These are phyloP conservation scores for Marmota flaviventris DNA, from an alignment of 2,113 vertebrate genomes.

Conservation along the genomic window DNA sequence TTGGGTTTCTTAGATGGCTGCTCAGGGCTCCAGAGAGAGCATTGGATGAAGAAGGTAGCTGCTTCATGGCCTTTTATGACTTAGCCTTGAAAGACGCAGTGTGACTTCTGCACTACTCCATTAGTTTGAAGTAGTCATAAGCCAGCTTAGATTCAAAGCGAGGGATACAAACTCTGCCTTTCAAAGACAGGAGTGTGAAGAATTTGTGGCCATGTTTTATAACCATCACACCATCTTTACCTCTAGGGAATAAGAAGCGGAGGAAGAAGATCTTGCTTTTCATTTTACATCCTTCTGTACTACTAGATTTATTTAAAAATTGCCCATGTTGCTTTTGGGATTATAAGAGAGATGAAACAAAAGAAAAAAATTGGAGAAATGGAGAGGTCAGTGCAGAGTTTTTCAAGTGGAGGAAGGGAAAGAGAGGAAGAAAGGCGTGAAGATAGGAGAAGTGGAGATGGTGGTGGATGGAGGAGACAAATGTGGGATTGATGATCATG, in stretches of 20 bases:
- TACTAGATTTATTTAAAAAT: conserved; percentile 26
- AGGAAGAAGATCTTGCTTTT: not conserved
- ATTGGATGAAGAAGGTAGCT: not conserved
- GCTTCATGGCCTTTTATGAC: not conserved
- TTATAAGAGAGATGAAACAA: conserved; percentile 16
- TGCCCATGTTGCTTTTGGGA: not conserved
- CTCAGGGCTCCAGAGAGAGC: not conserved
- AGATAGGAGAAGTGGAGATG: not conserved
- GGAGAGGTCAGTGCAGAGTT: not conserved
- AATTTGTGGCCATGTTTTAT: not conserved
- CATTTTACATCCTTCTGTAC: not conserved
- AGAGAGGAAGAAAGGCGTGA: not conserved
- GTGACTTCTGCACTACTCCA: not conserved
- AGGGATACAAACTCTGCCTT: not conserved
- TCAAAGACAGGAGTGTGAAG: not conserved
- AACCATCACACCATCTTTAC: not conserved
- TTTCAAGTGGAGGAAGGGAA: not conserved
- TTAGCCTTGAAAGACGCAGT: not conserved
- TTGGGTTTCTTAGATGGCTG: not conserved
- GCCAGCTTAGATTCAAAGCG: not conserved
- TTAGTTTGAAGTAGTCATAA: not conserved
- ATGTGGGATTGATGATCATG: not conserved
- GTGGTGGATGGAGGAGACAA: not conserved
- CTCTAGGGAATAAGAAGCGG: not conserved
- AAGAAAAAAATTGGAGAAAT: not conserved